A percentile compares a stretch with the other conserved stretches of the same genome.
Evolutionary conservation across 2,888 invertebrate species (phyloP).

Genomic region (Blastobasis adustella): DNA sequence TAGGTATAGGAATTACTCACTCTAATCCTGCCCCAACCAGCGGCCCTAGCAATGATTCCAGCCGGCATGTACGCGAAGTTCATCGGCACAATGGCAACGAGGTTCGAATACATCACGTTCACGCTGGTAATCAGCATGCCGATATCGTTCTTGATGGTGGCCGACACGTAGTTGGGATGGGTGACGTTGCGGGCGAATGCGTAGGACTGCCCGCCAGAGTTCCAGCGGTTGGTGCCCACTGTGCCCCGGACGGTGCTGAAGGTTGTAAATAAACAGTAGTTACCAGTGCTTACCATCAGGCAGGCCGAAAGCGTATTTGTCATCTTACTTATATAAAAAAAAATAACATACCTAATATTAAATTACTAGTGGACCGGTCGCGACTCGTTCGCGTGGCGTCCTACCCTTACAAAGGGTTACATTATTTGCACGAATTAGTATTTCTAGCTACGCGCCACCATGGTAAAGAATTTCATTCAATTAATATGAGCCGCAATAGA

Average conservation of each 20-base stretch:
- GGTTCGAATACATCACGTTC: conserved; percentile 14
- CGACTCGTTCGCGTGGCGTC: no score
- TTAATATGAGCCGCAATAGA: no score
- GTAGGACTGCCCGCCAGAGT: conserved; percentile 35
- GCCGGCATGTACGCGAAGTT: conserved; percentile 18
- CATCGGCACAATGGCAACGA: conserved; percentile 22
- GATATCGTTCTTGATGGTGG: conserved; percentile 47
- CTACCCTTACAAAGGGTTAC: no score
- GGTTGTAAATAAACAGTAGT: no score
- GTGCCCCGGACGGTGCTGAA: conserved; percentile 38
- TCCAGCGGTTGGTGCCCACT: conserved; percentile 48
- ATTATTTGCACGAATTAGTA: no score
- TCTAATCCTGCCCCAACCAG: conserved; percentile 48
- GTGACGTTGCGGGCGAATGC: conserved; percentile 34
- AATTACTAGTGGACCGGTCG: no score
- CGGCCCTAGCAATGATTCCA: conserved; percentile 25
- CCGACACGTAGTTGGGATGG: conserved; percentile 38
- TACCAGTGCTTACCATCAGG: no score
- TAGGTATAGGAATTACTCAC: conserved; percentile 26
- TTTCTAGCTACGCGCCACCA: no score
- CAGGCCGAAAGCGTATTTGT: no score
- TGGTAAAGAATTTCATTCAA: no score
- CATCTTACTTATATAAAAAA: no score
- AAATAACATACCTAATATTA: no score
- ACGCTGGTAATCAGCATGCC: conserved; percentile 32